Evolutionary conservation across 2,113 vertebrate genomes (phyloP).

Genomic region (Nicator chloris): DNA sequence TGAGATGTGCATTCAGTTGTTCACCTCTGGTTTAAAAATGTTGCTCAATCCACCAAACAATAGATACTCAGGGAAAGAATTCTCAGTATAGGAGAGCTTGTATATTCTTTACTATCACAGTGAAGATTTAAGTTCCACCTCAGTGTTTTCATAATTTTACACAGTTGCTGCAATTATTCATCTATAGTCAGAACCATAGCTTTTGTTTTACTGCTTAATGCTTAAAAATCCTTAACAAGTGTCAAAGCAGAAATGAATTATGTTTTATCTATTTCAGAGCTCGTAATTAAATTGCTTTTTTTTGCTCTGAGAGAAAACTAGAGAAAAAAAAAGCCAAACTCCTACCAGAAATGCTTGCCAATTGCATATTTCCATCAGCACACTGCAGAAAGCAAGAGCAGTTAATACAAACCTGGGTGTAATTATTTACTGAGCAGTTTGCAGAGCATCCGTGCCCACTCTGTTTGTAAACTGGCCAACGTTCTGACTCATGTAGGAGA

Average conservation of each 20-base stretch:
- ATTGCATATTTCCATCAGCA: not conserved
- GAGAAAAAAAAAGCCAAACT: not conserved
- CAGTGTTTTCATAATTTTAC: slow-evolving; percentile 6
- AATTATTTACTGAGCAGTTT: slow-evolving; percentile 1
- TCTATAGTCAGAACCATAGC: not conserved
- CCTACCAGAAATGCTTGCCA: not conserved
- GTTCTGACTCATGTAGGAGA: not conserved
- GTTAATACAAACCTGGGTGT: not conserved
- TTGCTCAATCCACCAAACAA: not conserved
- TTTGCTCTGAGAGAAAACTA: not conserved
- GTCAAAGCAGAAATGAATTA: not conserved
- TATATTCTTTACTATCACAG: not conserved
- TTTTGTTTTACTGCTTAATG: slow-evolving; percentile 11
- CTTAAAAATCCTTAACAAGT: slow-evolving; percentile 32
- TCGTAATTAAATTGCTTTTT: not conserved
- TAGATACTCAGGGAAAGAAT: not conserved
- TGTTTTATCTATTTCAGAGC: not conserved
- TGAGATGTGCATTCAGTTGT: not conserved
- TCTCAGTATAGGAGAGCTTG: not conserved
- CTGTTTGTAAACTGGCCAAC: not conserved
- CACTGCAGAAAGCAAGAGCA: not conserved
- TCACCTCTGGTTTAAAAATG: not conserved
- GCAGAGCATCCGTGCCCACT: not conserved
- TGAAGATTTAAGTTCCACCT: not conserved
- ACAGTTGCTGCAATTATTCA: slow-evolving; percentile 3